Conservation (phyloP, 1,140 invertebrate species). For the Camponotus pennsylvanicus region DNA sequence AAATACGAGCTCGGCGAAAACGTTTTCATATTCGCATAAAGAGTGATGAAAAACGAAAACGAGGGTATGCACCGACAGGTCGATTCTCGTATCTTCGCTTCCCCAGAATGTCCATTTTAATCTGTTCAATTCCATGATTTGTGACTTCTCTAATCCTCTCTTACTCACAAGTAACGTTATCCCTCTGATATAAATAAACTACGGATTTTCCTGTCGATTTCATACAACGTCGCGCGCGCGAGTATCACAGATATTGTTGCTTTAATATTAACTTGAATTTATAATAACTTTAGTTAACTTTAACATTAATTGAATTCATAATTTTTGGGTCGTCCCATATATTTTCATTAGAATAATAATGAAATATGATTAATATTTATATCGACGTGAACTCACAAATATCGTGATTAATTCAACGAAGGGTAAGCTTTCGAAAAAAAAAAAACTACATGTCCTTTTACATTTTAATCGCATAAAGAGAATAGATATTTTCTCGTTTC, state of each 20-base stretch:
- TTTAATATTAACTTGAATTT: slow-evolving; percentile 36
- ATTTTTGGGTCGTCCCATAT: slow-evolving; percentile 42
- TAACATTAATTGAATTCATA: slow-evolving; percentile 3
- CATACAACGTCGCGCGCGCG: slow-evolving; percentile 30
- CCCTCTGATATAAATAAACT: slow-evolving; percentile 55
- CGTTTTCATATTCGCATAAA: slow-evolving; percentile 8
- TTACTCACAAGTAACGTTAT: slow-evolving; percentile 50
- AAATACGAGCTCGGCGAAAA: neutral
- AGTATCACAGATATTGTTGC: slow-evolving; percentile 12
- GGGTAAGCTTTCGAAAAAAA: too few species aligned
- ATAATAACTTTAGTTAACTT: too few species aligned
- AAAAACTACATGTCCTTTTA: too few species aligned
- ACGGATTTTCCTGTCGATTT: slow-evolving; percentile 59
- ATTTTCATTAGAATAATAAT: neutral
- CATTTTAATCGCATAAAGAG: too few species aligned
- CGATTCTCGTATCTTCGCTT: slow-evolving; percentile 57
- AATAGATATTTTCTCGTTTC: too few species aligned
- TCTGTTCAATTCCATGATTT: slow-evolving; percentile 63
- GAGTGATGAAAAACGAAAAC: slow-evolving; percentile 23
- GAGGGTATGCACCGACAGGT: slow-evolving; percentile 22
- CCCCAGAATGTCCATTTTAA: slow-evolving; percentile 57
- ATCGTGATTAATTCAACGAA: neutral
- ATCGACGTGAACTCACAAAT: neutral
- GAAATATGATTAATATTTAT: slow-evolving; percentile 24
- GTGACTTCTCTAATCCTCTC: slow-evolving; percentile 56